Percentiles rank a stretch among this genome's conserved stretches.
phyloP scores from a whole-genome alignment of 2,797 vertebrate species.

The Poeciliopsis turneri region DNA sequence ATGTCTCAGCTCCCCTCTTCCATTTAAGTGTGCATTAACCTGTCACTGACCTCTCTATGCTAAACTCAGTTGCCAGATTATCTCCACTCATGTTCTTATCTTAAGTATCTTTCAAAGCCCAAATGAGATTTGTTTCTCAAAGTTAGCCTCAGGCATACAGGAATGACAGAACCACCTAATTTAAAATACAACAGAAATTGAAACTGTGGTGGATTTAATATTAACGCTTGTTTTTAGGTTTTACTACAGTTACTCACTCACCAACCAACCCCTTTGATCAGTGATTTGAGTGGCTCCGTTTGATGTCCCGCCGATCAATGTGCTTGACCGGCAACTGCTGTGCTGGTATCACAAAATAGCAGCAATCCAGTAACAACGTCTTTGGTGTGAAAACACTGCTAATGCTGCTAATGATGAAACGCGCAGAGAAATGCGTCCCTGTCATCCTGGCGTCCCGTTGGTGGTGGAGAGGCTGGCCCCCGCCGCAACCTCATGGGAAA shows the following conservation, averaged over 20 bases:
- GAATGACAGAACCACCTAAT: constrained; percentile 31
- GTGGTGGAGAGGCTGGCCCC: constrained; percentile 59
- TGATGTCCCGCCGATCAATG: constrained; percentile 31
- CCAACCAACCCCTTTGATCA: background rate
- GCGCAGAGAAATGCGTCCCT: constrained; percentile 67
- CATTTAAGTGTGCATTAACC: constrained; percentile 68
- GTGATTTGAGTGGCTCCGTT: constrained; percentile 24
- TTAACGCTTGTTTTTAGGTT: constrained; percentile 5
- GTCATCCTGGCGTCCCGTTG: constrained; percentile 71
- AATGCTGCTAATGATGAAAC: constrained; percentile 74
- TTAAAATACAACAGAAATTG: constrained; percentile 38
- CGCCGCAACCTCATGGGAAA: constrained; percentile 70
- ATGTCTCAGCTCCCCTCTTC: constrained; percentile 37
- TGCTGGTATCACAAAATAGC: constrained; percentile 53
- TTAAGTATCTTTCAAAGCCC: constrained; percentile 57
- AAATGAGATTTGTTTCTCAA: constrained; percentile 64
- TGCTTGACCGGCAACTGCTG: constrained; percentile 45
- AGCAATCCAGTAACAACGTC: constrained; percentile 60
- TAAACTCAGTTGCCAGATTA: constrained; percentile 74
- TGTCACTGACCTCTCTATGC: constrained; percentile 73
- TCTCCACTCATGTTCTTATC: constrained; percentile 62
- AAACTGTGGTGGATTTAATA: background rate
- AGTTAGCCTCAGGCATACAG: constrained; percentile 56
- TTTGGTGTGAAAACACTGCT: constrained; percentile 68
- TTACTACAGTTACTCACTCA: constrained; percentile 1